phyloP scores from a whole-genome alignment of 2,888 invertebrate genomes.

The Tetragonisca angustula region DNA sequence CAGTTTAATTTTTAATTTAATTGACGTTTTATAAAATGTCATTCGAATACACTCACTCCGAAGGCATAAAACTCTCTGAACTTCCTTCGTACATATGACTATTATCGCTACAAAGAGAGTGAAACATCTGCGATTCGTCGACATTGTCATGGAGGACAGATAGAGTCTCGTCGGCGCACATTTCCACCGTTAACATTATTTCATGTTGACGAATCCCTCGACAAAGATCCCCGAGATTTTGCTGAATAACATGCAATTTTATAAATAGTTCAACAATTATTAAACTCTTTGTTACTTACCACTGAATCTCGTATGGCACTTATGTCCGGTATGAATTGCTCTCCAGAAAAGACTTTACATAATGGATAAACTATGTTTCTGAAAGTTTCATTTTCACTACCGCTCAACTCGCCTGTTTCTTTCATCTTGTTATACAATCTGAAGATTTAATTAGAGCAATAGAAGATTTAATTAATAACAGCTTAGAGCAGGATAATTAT shows the following conservation, averaged over 20 bases:
- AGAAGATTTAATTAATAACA: conserved; percentile 2
- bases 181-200: conserved; percentile 80
- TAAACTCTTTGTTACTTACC: conserved; percentile 65
- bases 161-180: conserved; percentile 79
- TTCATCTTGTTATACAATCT: conserved; percentile 80
- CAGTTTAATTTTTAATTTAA: too few relatives aligned
- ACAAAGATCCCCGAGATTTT: conserved; percentile 80
- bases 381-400: conserved; percentile 76
- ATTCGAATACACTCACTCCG: conserved; percentile 64
- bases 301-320: conserved; percentile 78
- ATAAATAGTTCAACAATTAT: neutral
- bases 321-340: conserved; percentile 76
- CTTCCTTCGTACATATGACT: conserved; percentile 74
- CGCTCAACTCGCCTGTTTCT: conserved; percentile 74
- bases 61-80: conserved; percentile 78
- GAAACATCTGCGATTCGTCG: conserved; percentile 80
- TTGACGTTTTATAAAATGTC: too few relatives aligned
- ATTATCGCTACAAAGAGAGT: conserved; percentile 79
- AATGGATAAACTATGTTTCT: conserved; percentile 78
- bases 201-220: conserved; percentile 79
- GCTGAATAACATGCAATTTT: conserved; percentile 53
- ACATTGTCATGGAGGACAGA: conserved; percentile 79
- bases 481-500: neutral
- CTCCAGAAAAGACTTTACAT: conserved; percentile 79
- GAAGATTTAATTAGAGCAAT: neutral